phyloP scores from a whole-genome alignment of 1,140 invertebrate genomes.

The Brachystomella parvula region DNA sequence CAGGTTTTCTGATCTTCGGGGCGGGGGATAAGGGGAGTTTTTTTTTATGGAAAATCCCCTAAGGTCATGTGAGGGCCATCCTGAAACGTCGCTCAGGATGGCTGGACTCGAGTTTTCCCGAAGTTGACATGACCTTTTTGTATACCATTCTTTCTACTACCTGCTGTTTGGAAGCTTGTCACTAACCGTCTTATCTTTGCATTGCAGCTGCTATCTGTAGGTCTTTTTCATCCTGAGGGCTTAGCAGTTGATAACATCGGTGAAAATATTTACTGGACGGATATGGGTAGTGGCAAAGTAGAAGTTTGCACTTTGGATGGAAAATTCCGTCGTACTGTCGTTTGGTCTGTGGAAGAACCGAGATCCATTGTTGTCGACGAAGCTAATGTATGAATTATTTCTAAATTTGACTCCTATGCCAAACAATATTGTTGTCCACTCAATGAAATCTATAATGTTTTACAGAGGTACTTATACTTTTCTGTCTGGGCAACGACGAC shows the following conservation, averaged over 20 bases:
- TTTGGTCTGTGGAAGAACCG: slow-evolving; percentile 67
- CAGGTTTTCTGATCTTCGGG: too few relatives aligned
- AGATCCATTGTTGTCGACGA: slow-evolving; percentile 73
- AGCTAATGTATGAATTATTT: slow-evolving; percentile 41
- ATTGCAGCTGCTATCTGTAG: too few relatives aligned
- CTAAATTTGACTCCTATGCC: background rate
- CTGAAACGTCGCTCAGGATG: too few relatives aligned
- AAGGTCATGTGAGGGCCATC: too few relatives aligned
- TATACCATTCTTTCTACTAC: too few relatives aligned
- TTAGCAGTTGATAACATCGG: slow-evolving; percentile 81
- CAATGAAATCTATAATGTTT: background rate
- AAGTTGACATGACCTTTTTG: too few relatives aligned
- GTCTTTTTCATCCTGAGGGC: slow-evolving; percentile 74
- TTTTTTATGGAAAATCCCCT: too few relatives aligned
- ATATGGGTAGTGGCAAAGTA: slow-evolving; percentile 77
- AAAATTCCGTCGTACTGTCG: slow-evolving; percentile 61
- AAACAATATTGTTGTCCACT: background rate
- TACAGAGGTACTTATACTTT: slow-evolving; percentile 2
- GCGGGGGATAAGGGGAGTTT: too few relatives aligned
- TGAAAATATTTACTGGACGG: slow-evolving; percentile 86
- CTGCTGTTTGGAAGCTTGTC: too few relatives aligned
- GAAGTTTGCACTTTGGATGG: slow-evolving; percentile 77
- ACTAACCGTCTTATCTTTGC: too few relatives aligned
- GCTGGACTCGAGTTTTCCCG: too few relatives aligned
- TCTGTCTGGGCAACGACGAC: background rate